phyloP scores from a whole-genome alignment of 1,140 invertebrate genomes.

The Neelides sp. region DNA sequence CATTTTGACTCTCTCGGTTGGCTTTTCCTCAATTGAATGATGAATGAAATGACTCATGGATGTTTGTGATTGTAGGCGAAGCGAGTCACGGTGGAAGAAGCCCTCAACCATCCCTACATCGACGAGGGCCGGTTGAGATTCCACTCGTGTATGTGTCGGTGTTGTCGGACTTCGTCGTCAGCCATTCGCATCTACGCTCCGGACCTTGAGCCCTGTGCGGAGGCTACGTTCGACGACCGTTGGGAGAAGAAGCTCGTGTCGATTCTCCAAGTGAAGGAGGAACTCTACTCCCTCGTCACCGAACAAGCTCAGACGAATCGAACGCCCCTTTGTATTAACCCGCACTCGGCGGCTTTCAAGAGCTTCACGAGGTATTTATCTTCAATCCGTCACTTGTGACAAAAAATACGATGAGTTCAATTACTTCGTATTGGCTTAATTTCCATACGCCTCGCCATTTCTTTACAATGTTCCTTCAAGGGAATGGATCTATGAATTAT shows the following conservation, averaged over 20 bases:
- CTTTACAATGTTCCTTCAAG: too few relatives aligned
- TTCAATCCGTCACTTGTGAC: too few relatives aligned
- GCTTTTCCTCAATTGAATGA: neutral
- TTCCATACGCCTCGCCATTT: too few relatives aligned
- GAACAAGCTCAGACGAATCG: slow-evolving; percentile 85
- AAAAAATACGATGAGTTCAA: too few relatives aligned
- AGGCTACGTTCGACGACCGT: slow-evolving; percentile 76
- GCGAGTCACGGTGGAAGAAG: slow-evolving; percentile 86
- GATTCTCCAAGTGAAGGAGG: slow-evolving; percentile 90
- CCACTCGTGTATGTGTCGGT: slow-evolving; percentile 99
- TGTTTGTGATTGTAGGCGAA: slow-evolving; percentile 55
- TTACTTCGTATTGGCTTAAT: too few relatives aligned
- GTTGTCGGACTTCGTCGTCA: slow-evolving; percentile 69
- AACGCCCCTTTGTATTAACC: slow-evolving; percentile 97
- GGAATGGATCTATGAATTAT: too few relatives aligned
- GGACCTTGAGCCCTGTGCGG: slow-evolving; percentile 84
- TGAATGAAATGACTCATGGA: slow-evolving; percentile 2
- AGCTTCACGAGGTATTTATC: slow-evolving; percentile 99
- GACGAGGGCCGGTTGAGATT: slow-evolving; percentile 94
- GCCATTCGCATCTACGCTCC: slow-evolving; percentile 72
- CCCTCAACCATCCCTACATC: slow-evolving; percentile 88
- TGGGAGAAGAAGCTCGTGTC: slow-evolving; percentile 89
- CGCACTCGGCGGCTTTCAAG: slow-evolving; percentile 96
- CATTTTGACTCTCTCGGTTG: neutral
- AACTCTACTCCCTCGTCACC: slow-evolving; percentile 95